Percentiles rank a stretch among this genome's conserved stretches.
Conservation (phyloP, 2,797 vertebrate genomes). For the Platyrinchus mystaceus region DNA sequence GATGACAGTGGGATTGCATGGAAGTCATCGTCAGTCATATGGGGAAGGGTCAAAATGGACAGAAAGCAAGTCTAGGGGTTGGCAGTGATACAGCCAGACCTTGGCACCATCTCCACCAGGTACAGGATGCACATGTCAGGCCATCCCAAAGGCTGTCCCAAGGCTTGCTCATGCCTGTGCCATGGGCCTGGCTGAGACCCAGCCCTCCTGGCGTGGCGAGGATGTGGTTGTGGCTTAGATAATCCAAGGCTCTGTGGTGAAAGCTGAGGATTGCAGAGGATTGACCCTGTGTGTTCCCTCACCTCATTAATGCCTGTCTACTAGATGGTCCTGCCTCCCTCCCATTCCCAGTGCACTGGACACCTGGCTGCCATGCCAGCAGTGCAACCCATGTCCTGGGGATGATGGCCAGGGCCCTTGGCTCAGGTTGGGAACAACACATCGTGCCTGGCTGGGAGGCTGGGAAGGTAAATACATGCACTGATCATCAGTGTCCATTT, state of each 20-base stretch:
- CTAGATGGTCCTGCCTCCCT: neutral
- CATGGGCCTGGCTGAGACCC: neutral
- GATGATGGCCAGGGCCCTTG: neutral
- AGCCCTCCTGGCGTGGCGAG: neutral
- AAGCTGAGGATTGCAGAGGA: neutral
- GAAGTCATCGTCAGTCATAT: fast-evolving
- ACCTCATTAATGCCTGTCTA: neutral
- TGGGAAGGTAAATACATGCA: neutral
- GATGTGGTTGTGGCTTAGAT: fast-evolving
- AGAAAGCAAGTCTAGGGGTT: neutral
- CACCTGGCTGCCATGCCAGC: neutral
- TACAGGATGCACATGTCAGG: neutral
- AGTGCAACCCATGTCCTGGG: neutral
- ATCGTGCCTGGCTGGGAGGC: neutral
- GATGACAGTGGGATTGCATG: fast-evolving
- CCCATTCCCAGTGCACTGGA: neutral
- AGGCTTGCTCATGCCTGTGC: neutral
- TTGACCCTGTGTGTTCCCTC: fast-evolving
- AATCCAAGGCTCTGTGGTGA: neutral
- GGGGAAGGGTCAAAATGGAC: neutral
- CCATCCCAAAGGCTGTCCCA: neutral
- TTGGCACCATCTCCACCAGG: neutral
- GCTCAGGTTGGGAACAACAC: neutral
- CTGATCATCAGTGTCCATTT: neutral
- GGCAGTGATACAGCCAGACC: neutral